These are phyloP conservation scores for Lepidocyrtinus sp. DNA, from an alignment of 2,888 invertebrate genomes.

Conservation along the genomic window DNA sequence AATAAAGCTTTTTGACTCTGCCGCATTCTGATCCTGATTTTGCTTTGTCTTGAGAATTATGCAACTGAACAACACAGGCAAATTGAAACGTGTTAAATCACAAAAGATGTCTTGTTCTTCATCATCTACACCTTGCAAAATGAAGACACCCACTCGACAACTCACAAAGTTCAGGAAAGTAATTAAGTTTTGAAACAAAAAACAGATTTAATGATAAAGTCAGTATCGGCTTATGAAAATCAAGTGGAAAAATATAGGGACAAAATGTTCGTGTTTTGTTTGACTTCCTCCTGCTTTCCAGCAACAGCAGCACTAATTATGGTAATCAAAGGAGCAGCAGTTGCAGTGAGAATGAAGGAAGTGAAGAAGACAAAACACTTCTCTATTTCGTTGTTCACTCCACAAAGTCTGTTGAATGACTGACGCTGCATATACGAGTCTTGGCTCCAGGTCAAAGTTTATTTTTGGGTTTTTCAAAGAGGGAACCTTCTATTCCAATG, in stretches of 20 bases:
- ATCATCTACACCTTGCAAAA: too few relatives aligned
- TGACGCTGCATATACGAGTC: slow-evolving; percentile 66
- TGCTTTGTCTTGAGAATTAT: too few relatives aligned
- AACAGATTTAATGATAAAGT: too few relatives aligned
- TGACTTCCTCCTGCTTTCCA: neutral
- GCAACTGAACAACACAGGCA: too few relatives aligned
- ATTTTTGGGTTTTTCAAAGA: slow-evolving; percentile 68
- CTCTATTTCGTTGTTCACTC: slow-evolving; percentile 61
- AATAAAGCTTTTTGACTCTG: neutral
- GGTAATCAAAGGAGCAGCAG: slow-evolving; percentile 8
- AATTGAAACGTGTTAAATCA: too few relatives aligned
- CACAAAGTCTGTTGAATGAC: slow-evolving; percentile 66
- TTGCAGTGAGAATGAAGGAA: slow-evolving; percentile 25
- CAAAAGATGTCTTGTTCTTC: too few relatives aligned
- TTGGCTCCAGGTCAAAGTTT: slow-evolving; percentile 70
- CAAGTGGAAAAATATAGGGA: too few relatives aligned
- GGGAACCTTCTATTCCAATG: slow-evolving; percentile 33
- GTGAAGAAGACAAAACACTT: slow-evolving; percentile 43
- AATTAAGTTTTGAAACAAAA: too few relatives aligned
- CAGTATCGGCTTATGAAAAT: too few relatives aligned
- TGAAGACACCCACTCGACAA: too few relatives aligned
- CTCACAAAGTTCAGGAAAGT: too few relatives aligned
- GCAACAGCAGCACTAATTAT: neutral
- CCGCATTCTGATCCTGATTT: neutral
- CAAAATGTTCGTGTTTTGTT: too few relatives aligned